Conservation (phyloP, 2,797 vertebrate genomes). For the Chrysocyon brachyurus region DNA sequence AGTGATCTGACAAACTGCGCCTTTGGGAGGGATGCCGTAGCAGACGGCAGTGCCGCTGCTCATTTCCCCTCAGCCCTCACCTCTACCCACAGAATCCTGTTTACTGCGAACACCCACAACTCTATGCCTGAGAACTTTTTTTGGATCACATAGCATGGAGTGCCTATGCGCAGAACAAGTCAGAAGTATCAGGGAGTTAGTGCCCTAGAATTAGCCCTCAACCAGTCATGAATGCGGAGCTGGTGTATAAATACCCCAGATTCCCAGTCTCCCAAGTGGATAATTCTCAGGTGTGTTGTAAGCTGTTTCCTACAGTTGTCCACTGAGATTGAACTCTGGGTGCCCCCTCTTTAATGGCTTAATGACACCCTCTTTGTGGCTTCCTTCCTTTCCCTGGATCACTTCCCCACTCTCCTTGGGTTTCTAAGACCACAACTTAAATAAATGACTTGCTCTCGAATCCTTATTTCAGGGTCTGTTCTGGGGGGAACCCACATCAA, state of each 20-base stretch:
- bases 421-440: not conserved
- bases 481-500: not conserved
- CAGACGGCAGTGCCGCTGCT: not conserved
- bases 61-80: not conserved
- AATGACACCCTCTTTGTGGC: not conserved
- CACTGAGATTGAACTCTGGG: not conserved
- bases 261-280: not conserved
- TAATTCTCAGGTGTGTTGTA: not conserved
- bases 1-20: not conserved
- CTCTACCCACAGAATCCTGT: slow-evolving; percentile 3
- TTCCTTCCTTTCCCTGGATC: not conserved
- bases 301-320: not conserved
- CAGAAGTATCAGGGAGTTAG: not conserved
- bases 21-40: not conserved
- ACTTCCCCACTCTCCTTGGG: not conserved
- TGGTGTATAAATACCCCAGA: not conserved
- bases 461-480: slow-evolving; percentile 5
- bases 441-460: not conserved
- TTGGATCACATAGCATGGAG: not conserved
- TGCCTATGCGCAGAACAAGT: not conserved
- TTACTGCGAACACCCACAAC: not conserved
- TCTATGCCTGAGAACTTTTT: not conserved
- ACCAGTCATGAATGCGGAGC: not conserved
- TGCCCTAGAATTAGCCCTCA: not conserved
- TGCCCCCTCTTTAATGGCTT: not conserved